Evolutionary conservation across 2,113 vertebrate genomes (phyloP).

Genomic region (Grammomys surdaster): DNA sequence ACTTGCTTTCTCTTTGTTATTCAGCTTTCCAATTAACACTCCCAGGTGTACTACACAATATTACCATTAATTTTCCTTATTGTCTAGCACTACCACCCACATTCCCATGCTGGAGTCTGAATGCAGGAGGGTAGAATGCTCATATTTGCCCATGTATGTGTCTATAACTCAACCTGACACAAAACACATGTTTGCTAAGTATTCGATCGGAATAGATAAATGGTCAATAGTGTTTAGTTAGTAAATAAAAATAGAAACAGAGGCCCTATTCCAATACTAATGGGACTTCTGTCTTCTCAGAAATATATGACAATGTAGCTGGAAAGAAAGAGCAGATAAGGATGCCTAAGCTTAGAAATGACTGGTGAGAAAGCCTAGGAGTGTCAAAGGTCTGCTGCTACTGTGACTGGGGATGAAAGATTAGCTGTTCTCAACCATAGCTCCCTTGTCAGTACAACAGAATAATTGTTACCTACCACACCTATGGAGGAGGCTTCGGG

Average conservation of each 20-base stretch:
- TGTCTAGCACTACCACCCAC: not conserved
- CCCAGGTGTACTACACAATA: not conserved
- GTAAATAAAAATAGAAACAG: not conserved
- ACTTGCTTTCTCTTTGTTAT: not conserved
- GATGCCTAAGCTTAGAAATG: not conserved
- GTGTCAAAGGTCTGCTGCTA: not conserved
- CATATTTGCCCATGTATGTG: not conserved
- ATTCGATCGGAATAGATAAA: slow-evolving; percentile 20
- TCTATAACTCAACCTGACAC: not conserved
- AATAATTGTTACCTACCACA: not conserved
- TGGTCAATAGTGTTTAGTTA: not conserved
- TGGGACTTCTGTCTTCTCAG: not conserved
- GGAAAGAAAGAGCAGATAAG: not conserved
- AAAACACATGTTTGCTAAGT: not conserved
- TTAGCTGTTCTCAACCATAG: not conserved
- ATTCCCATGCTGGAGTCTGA: not conserved
- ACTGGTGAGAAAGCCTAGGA: not conserved
- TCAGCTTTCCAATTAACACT: not conserved
- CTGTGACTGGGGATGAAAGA: not conserved
- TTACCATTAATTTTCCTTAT: not conserved
- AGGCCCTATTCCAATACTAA: not conserved
- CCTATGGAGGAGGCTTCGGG: not conserved
- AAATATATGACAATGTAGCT: not conserved
- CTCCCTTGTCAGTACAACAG: not conserved
- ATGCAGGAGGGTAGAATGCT: not conserved